Conservation (phyloP, 2,113 vertebrate genomes). For the Aptenodytes patagonicus region DNA sequence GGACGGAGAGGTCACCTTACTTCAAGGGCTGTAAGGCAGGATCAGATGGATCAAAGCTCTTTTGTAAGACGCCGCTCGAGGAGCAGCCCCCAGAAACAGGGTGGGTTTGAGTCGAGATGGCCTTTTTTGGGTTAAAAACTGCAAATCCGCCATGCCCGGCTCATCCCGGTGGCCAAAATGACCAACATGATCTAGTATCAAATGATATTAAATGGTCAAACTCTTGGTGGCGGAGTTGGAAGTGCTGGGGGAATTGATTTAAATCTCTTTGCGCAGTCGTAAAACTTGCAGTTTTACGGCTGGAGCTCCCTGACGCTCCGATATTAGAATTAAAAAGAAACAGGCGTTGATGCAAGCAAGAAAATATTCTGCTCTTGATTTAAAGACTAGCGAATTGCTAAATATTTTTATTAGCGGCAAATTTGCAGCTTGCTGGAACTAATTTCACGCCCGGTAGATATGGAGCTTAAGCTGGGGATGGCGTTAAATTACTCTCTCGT, state of each 20-base stretch:
- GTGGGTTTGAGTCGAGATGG: rapidly evolving
- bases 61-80: rapidly evolving
- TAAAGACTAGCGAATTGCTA: constrained; percentile 80
- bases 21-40: neutral
- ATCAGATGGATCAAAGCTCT: neutral
- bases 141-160: neutral
- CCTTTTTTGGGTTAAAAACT: neutral
- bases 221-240: rapidly evolving
- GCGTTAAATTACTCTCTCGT: constrained; percentile 80
- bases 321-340: constrained; percentile 71
- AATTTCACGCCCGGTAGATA: constrained; percentile 83
- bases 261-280: neutral
- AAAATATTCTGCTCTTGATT: constrained; percentile 75
- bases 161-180: neutral
- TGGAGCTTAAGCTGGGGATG: constrained; percentile 78
- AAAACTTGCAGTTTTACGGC: constrained; percentile 18
- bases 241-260: neutral
- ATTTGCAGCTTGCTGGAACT: constrained; percentile 84
- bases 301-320: neutral
- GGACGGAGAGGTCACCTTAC: neutral
- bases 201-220: neutral
- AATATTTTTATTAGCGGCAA: constrained; percentile 85
- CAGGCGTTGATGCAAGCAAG: constrained; percentile 69
- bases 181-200: rapidly evolving
- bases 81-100: neutral